Evolutionary conservation across 2,797 vertebrate species (phyloP).

Genomic region (Helostoma temminkii): DNA sequence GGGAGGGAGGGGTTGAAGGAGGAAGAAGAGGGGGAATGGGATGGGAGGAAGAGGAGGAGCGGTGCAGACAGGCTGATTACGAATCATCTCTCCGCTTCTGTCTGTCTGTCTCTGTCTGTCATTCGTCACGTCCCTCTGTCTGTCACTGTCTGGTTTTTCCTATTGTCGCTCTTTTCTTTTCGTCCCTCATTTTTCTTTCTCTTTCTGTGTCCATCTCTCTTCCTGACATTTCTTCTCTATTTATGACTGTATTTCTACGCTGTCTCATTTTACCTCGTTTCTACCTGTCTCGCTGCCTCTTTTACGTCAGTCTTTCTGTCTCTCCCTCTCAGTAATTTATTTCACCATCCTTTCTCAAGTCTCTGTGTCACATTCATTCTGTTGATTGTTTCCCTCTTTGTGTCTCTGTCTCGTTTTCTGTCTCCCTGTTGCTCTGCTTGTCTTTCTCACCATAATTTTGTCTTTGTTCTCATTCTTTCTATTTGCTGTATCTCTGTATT

Average conservation of each 20-base stretch:
- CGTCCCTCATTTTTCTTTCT: background rate
- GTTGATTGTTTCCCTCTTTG: background rate
- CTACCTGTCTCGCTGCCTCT: background rate
- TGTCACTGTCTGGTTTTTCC: constrained; percentile 27
- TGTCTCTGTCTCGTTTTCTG: background rate
- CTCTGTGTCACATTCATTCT: background rate
- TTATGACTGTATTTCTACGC: background rate
- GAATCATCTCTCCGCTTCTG: constrained; percentile 42
- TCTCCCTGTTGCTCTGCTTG: background rate
- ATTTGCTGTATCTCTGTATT: background rate
- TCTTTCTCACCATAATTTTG: background rate
- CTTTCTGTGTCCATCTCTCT: background rate
- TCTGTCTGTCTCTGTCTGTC: constrained; percentile 25
- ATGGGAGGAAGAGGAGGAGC: constrained; percentile 40
- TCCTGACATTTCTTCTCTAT: background rate
- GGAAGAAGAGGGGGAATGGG: background rate
- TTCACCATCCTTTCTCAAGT: background rate
- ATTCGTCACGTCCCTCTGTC: constrained; percentile 21
- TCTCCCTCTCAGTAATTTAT: background rate
- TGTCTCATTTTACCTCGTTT: background rate
- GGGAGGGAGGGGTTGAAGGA: background rate
- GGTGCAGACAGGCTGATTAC: constrained; percentile 63
- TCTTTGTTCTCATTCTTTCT: background rate
- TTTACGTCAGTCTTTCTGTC: background rate
- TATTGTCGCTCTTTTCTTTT: background rate